phyloP scores from a whole-genome alignment of 1,140 invertebrate species.

The Littorina saxatilis region DNA sequence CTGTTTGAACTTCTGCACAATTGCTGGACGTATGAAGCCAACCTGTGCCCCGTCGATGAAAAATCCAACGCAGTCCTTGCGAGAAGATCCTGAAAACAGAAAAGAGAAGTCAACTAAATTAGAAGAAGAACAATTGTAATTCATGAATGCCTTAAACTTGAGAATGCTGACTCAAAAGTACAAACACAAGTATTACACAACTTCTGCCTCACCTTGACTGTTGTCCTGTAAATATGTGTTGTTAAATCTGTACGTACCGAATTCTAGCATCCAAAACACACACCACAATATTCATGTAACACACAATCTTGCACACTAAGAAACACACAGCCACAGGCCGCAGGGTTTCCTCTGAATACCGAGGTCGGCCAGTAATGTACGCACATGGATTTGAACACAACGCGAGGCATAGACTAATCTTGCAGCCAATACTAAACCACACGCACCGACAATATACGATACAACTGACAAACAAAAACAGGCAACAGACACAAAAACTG shows the following conservation, averaged over 20 bases:
- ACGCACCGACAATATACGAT: background rate
- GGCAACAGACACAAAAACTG: background rate
- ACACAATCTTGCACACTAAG: too few species aligned
- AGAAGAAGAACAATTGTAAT: background rate
- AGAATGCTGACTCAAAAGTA: background rate
- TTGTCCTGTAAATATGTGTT: background rate
- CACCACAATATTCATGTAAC: too few species aligned
- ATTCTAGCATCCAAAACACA: too few species aligned
- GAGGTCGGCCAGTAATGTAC: too few species aligned
- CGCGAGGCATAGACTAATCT: too few species aligned
- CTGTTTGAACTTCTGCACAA: slow-evolving; percentile 84
- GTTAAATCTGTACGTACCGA: too few species aligned
- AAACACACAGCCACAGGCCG: too few species aligned
- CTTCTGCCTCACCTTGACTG: background rate
- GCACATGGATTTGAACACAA: too few species aligned
- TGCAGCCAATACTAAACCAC: background rate
- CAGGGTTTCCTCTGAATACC: too few species aligned
- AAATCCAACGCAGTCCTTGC: slow-evolving; percentile 83
- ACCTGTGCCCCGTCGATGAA: slow-evolving; percentile 91
- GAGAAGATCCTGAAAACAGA: slow-evolving; percentile 52
- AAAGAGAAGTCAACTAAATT: slow-evolving; percentile 15
- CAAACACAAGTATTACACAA: background rate
- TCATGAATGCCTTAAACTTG: background rate
- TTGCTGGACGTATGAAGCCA: slow-evolving; percentile 88
- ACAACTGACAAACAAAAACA: background rate